Base-by-base conservation (phyloP, 2,888 invertebrate species). In the Drosophila aldrichi region DNA sequence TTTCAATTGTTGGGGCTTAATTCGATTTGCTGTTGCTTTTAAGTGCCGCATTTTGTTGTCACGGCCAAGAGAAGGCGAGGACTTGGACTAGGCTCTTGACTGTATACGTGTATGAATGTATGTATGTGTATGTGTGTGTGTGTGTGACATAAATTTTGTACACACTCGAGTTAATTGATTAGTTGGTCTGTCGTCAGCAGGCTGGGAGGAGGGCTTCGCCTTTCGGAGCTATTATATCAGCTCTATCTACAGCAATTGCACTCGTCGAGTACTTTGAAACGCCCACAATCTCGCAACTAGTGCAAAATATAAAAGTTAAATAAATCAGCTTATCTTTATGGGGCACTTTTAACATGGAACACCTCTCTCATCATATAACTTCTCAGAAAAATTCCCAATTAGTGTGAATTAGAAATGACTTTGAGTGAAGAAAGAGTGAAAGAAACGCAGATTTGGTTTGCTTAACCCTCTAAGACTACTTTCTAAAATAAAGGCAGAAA, bases 101-200 rank as follows among this genome's bases (percentile, higher is more conserved):
- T 43, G 18, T 41, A 7, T 38, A 7, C 20, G 43, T 18, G 29
- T 56, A 5, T 14, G 36, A 2, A 0, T 29, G 8, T 29, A 1
- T 29, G 25, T 25, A 5, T 7, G 1, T 40, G 41, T 54, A 14
- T 58, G 20, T 43, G 46, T 40, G 38, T 57, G 56, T 69, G 62
- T 71, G 61, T 32, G 63, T 62, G 67, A 61, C 73, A 62, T 36
- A 20, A 60, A 51, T 72, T 68, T 72, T 64, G 77, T 58, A 55
- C 59, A 60, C 70, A 83, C 83, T 89, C 34, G 68, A 87, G 87
- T 73, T 87, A 84, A 87, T 89, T 84, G 89, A 88, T 84, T 88
- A 82, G 89, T 77, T 88, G 48, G 51, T 16, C 29, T 46, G 32
- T n/a, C 58, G 32, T n/a, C 56, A 65, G 62, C 51, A 58, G 75